Conservation (phyloP, 35 echinoderm and acorn worm genomes). For the Strongylocentrotus purpuratus region DNA sequence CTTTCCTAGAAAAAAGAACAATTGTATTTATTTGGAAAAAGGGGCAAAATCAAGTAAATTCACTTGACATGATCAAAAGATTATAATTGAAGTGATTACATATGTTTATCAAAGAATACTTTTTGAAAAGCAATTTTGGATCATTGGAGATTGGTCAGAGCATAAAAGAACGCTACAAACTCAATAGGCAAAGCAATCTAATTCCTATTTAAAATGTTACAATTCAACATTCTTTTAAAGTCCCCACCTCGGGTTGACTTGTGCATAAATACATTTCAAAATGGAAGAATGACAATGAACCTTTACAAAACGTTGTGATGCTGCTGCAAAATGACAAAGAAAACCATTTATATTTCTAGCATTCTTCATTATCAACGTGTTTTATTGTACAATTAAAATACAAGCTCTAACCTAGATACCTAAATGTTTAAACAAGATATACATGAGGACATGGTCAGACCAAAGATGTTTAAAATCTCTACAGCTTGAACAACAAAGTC, state of each 20-base stretch:
- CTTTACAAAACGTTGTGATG: too few relatives aligned
- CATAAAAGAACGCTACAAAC: neutral
- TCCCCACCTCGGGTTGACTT: too few relatives aligned
- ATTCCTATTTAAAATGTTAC: neutral
- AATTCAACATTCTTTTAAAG: neutral
- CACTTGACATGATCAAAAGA: neutral
- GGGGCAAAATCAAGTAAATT: neutral
- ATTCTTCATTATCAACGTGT: neutral
- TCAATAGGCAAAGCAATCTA: neutral
- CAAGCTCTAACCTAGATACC: too few relatives aligned
- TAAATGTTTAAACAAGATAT: too few relatives aligned
- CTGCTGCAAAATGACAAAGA: too few relatives aligned
- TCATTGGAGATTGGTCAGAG: neutral
- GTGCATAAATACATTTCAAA: neutral
- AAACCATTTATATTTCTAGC: neutral
- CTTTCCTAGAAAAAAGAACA: neutral
- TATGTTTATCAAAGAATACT: neutral
- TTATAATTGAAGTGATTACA: neutral
- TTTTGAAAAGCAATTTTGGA: neutral
- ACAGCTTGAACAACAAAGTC: too few relatives aligned
- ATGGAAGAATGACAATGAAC: neutral
- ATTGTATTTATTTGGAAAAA: neutral
- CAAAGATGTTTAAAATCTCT: too few relatives aligned
- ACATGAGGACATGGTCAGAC: too few relatives aligned
- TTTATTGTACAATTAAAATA: neutral